Base-by-base conservation (phyloP, 1,140 invertebrate species). In the Linepithema humile region DNA sequence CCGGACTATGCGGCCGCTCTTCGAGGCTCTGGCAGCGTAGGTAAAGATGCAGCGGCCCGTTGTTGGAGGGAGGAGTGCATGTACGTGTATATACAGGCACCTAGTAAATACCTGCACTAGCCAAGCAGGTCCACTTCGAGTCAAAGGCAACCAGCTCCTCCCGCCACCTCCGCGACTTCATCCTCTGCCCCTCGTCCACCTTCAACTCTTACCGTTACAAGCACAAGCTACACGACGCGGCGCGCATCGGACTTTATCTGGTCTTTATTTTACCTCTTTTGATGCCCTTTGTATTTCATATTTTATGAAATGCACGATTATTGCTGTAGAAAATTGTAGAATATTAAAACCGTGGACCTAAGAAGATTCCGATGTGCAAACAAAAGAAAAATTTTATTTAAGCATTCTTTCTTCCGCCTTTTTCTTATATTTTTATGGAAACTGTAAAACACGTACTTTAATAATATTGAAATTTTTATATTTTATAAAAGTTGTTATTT, bases 81-180 rank as follows among this genome's bases (percentile, higher is more conserved):
- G 7, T 43, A n/a, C 5, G 35, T 57, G 20, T 65, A 20, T 40
- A 29, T 55, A 88, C 67, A 88, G 82, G 83, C 87, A 89, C 65
- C 86, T 88, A 85, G 89, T 87, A 91, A 89, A 91, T 91, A 90
- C 88, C 82, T 90, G 88, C 90, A 90, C 90, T 86, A 89, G 85
- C 90, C 87, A 82, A 90, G 84, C 90, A 91, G 84, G 90, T 91
- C 86, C 88, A 88, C 85, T 84, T 64, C 43, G 75, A 91, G 89
- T 85, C 85, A 86, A 90, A 83, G 84, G 50, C 85, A 69, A 75
- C 65, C 48, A 80, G 50, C 78, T 87, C 78, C 69, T 89, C 84
- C 78, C 83, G 74, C 64, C 57, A 80, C 29, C 70, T 85, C 59
- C 35, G 78, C 80, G 69, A 80, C 78, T 82, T 82, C 23, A 45